Conservation (phyloP, 2,113 vertebrate genomes). For the Eupsittula cactorum region DNA sequence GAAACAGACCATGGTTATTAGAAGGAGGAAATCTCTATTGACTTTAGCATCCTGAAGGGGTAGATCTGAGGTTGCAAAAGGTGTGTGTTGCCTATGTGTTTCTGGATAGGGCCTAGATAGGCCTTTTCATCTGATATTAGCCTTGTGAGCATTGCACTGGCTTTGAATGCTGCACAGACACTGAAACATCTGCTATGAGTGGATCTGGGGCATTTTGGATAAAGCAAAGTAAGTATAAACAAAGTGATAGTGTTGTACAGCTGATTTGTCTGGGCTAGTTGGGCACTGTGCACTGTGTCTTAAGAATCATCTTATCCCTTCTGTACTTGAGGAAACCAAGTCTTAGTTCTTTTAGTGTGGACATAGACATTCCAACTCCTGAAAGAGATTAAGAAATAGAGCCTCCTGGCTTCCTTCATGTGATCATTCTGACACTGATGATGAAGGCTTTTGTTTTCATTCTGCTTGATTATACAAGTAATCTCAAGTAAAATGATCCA, state of each 20-base stretch:
- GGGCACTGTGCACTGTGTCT: background rate
- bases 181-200: fast-evolving
- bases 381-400: background rate
- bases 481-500: background rate
- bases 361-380: background rate
- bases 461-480: background rate
- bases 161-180: background rate
- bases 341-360: background rate
- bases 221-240: background rate
- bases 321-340: background rate
- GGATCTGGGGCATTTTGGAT: background rate
- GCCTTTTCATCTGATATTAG: background rate
- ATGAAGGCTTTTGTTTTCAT: background rate
- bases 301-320: background rate
- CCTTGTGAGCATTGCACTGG: background rate
- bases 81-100: background rate
- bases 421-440: background rate
- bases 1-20: fast-evolving
- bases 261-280: background rate
- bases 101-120: background rate
- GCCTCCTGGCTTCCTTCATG: background rate
- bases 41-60: background rate
- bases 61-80: background rate
- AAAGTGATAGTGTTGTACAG: background rate
- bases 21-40: background rate